Conservation (phyloP, 2,888 invertebrate genomes). For the Azorinus chamasolen region DNA sequence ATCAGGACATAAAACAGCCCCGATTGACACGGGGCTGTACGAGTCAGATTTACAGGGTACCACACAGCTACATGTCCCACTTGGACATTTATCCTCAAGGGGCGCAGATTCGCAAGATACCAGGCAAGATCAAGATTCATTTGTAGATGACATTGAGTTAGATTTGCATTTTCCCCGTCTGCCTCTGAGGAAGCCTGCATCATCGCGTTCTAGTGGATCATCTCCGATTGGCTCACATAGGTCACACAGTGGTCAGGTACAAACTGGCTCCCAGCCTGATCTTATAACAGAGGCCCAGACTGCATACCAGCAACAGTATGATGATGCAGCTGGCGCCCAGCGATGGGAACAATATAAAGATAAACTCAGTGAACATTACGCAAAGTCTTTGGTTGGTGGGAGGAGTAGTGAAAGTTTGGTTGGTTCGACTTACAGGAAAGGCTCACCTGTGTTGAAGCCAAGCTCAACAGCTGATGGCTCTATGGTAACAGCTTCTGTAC, state of each 20-base stretch:
- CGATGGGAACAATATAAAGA: conserved; percentile 54
- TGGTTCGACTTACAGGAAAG: too few species aligned
- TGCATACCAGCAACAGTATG: conserved; percentile 55
- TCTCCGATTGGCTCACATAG: conserved; percentile 23
- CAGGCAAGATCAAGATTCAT: too few species aligned
- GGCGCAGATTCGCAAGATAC: too few species aligned
- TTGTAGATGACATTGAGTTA: conserved; percentile 9
- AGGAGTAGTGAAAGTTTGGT: not conserved
- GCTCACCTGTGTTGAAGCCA: not conserved
- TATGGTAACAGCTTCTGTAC: not conserved
- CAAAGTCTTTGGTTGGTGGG: conserved; percentile 3
- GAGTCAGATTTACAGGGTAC: too few species aligned
- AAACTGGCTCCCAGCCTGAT: not conserved
- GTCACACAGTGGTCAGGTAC: not conserved
- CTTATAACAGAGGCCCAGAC: conserved; percentile 45
- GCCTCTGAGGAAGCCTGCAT: not conserved
- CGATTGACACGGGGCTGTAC: too few species aligned
- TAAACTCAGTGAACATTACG: conserved; percentile 50
- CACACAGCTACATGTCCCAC: too few species aligned
- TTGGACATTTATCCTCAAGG: too few species aligned
- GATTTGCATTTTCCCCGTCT: conserved; percentile 47
- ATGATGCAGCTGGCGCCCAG: conserved; percentile 59
- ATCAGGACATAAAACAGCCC: too few species aligned
- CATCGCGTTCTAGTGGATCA: conserved; percentile 18
- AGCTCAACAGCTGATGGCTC: not conserved